Conservation (phyloP, 2,888 invertebrate genomes). For the Xestia rhomboidea region DNA sequence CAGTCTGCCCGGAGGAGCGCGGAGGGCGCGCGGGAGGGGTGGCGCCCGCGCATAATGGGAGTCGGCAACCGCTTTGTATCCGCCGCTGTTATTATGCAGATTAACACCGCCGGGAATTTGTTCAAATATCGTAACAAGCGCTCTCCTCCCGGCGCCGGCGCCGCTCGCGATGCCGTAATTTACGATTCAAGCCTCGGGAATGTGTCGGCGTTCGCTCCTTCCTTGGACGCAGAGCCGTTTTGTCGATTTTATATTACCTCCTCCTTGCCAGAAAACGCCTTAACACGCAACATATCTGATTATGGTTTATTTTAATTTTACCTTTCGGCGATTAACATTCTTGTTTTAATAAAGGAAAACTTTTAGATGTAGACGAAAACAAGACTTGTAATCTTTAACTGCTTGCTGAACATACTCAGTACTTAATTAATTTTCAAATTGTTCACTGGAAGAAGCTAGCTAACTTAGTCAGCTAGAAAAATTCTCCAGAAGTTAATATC, state of each 20-base stretch:
- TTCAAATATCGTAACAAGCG: slow-evolving; percentile 91
- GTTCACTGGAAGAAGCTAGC: neutral
- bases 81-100: slow-evolving; percentile 90
- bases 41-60: slow-evolving; percentile 89
- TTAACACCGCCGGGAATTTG: slow-evolving; percentile 91
- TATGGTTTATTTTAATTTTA: slow-evolving; percentile 68
- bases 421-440: neutral
- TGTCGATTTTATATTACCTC: slow-evolving; percentile 81
- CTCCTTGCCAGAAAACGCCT: slow-evolving; percentile 74
- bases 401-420: neutral
- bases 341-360: slow-evolving; percentile 40
- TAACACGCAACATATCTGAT: slow-evolving; percentile 74
- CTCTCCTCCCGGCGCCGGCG: slow-evolving; percentile 89
- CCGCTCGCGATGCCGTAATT: slow-evolving; percentile 86
- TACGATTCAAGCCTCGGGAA: slow-evolving; percentile 87
- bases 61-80: slow-evolving; percentile 89
- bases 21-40: slow-evolving; percentile 77
- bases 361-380: slow-evolving; percentile 11
- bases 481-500: neutral
- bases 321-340: slow-evolving; percentile 63
- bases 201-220: slow-evolving; percentile 86
- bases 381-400: neutral
- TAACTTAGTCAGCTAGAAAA: neutral
- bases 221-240: slow-evolving; percentile 77
- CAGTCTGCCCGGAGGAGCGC: slow-evolving; percentile 65